Percentiles rank a stretch among this genome's conserved stretches.
Evolutionary conservation across 64 coral and sea anemone genomes (phyloP).

Genomic region (Acropora yongei): DNA sequence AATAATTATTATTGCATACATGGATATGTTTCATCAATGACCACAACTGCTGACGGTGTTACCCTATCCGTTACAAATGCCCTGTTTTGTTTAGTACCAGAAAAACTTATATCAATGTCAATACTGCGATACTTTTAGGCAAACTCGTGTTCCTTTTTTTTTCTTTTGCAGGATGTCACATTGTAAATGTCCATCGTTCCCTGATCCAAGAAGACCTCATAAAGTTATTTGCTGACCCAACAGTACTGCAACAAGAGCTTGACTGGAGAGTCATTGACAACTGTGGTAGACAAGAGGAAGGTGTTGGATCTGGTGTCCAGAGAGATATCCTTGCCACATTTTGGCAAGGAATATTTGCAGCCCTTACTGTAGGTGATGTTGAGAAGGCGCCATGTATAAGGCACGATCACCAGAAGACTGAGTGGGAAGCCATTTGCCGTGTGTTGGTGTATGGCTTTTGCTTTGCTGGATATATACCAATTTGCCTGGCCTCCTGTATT

Average conservation of each 20-base stretch:
- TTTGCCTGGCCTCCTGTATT: conserved; percentile 58
- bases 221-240: conserved; percentile 66
- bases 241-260: conserved; percentile 59
- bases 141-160: conserved; percentile 27
- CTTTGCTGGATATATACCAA: conserved; percentile 51
- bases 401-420: conserved; percentile 46
- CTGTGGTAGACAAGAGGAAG: conserved; percentile 45
- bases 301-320: conserved; percentile 58
- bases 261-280: conserved; percentile 68
- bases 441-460: conserved; percentile 57
- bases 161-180: neutral
- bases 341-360: conserved; percentile 48
- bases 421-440: conserved; percentile 53
- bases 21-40: conserved; percentile 25
- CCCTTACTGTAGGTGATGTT: conserved; percentile 24
- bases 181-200: conserved; percentile 58
- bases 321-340: conserved; percentile 51
- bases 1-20: conserved; percentile 36
- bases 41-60: conserved; percentile 5
- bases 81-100: conserved; percentile 20
- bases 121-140: conserved; percentile 34
- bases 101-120: conserved; percentile 19
- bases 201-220: conserved; percentile 75
- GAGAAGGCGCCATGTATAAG: conserved; percentile 56
- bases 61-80: conserved; percentile 18